Percentiles rank a stretch among this genome's conserved stretches.
phyloP scores from a whole-genome alignment of 2,113 vertebrate genomes.

The Micronycteris hirsuta region DNA sequence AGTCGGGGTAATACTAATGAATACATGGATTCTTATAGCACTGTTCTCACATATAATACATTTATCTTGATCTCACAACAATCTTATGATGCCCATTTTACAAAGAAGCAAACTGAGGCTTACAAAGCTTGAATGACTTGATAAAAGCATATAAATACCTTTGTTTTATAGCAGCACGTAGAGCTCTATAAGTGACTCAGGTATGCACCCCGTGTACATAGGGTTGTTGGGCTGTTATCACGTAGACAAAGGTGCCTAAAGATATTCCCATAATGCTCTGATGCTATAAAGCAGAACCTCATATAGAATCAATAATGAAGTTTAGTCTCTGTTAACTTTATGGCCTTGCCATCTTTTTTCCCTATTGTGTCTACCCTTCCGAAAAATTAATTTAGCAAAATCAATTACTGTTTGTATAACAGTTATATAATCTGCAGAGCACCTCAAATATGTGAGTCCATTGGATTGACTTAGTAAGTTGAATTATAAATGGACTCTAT shows the following conservation, averaged over 20 bases:
- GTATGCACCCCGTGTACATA: neutral
- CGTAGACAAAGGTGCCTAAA: neutral
- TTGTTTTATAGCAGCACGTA: neutral
- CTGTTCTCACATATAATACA: neutral
- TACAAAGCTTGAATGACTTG: neutral
- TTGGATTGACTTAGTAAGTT: neutral
- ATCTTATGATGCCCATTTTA: neutral
- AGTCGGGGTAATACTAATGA: neutral
- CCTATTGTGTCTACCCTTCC: neutral
- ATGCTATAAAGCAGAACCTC: neutral
- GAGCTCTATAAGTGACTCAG: neutral
- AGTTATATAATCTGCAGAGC: neutral
- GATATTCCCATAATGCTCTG: neutral
- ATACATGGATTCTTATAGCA: neutral
- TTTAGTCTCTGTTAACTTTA: neutral
- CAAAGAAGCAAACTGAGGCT: neutral
- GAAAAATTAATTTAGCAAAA: constrained; percentile 1
- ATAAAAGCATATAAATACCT: neutral
- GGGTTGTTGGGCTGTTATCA: neutral
- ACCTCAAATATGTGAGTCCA: neutral
- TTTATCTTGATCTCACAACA: neutral
- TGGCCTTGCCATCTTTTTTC: neutral
- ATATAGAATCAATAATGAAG: neutral
- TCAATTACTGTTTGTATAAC: neutral
- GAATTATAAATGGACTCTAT: neutral